Conservation (phyloP, 1,140 invertebrate species). For the Penaeus chinensis region DNA sequence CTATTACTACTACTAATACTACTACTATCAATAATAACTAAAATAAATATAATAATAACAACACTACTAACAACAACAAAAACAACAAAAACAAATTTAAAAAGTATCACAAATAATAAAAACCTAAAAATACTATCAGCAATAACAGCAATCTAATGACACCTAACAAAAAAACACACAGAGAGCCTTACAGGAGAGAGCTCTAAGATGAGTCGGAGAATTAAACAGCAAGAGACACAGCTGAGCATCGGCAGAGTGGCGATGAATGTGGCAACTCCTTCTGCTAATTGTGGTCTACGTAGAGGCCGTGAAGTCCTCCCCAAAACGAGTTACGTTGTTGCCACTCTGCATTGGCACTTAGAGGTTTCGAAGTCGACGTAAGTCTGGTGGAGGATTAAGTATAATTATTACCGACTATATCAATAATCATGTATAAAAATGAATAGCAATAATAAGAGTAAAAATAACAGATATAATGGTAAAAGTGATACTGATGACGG, state of each 20-base stretch:
- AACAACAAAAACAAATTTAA: too few species aligned
- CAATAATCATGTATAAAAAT: not conserved
- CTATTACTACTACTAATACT: too few species aligned
- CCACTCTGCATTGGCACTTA: too few species aligned
- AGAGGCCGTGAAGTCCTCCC: constrained; percentile 14
- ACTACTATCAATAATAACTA: too few species aligned
- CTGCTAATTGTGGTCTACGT: constrained; percentile 30
- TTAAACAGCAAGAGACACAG: constrained; percentile 22
- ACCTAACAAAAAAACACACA: too few species aligned
- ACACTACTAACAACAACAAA: too few species aligned
- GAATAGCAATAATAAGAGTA: not conserved
- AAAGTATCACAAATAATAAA: too few species aligned
- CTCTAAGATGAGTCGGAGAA: constrained; percentile 6
- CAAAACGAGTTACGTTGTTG: constrained; percentile 1
- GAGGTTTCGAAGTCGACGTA: constrained; percentile 17
- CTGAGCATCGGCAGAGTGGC: constrained; percentile 11
- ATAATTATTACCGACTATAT: not conserved
- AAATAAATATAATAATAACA: too few species aligned
- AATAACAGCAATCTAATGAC: too few species aligned
- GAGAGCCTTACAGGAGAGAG: too few species aligned
- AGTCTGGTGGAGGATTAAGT: constrained; percentile 5
- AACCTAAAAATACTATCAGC: too few species aligned
- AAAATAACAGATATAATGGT: not conserved
- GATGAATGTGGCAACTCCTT: constrained; percentile 21
- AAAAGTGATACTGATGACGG: too few species aligned